A percentile compares a stretch with the other conserved stretches of the same genome.
These are phyloP conservation scores for Paedocypris sp. DNA, from an alignment of 2,113 vertebrate genomes.

Conservation along the genomic window DNA sequence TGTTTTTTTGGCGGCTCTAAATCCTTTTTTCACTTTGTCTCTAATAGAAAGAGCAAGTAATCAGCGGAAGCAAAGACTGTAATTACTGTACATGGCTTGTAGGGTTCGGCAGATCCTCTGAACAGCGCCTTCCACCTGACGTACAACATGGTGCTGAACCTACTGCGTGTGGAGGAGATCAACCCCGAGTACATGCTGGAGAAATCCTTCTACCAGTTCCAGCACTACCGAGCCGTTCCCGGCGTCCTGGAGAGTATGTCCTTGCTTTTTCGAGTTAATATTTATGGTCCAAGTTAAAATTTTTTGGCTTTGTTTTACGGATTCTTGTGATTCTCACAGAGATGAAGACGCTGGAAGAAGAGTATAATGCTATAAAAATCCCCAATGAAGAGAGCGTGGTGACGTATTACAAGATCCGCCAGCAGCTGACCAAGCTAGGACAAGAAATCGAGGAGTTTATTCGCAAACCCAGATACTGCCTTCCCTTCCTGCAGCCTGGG, in stretches of 20 bases:
- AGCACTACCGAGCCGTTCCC: constrained; percentile 93
- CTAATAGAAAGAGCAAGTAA: no score
- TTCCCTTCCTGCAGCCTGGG: constrained; percentile 91
- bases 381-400: constrained; percentile 88
- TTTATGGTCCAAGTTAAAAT: no score
- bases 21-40: no score
- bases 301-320: not conserved
- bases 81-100: no score
- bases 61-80: no score
- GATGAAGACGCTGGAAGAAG: constrained; percentile 74
- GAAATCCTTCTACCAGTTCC: constrained; percentile 98
- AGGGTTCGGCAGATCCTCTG: constrained; percentile 88
- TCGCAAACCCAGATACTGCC: constrained; percentile 91
- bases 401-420: constrained; percentile 91
- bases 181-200: constrained; percentile 99
- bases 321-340: constrained; percentile 45
- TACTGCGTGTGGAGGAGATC: constrained; percentile 95
- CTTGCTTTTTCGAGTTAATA: not conserved
- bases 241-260: constrained; percentile 88
- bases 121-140: constrained; percentile 97
- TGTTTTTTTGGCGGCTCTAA: no score
- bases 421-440: constrained; percentile 84
- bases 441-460: constrained; percentile 92
- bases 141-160: constrained; percentile 97
- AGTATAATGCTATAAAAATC: constrained; percentile 83